These are phyloP conservation scores for Gallinago solitaria DNA, from an alignment of 2,797 vertebrate genomes.

Conservation along the genomic window DNA sequence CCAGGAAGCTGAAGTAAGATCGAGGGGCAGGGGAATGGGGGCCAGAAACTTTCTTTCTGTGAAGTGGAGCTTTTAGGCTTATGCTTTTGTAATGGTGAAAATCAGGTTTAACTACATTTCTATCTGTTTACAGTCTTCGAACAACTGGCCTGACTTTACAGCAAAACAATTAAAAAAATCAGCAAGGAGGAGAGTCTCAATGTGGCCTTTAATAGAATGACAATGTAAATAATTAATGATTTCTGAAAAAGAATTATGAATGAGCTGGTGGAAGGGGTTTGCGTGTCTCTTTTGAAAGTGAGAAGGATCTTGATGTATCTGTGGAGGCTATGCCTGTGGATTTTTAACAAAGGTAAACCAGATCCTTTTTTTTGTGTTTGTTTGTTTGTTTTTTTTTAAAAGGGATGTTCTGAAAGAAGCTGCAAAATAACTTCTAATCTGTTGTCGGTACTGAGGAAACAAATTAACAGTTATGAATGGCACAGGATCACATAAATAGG, in stretches of 20 bases:
- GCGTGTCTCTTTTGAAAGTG: background rate
- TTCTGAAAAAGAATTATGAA: conserved; percentile 11
- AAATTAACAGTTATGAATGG: background rate
- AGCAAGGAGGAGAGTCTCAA: background rate
- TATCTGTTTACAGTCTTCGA: background rate
- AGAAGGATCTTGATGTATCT: background rate
- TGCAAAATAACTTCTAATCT: background rate
- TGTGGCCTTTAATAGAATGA: background rate
- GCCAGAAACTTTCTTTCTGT: background rate
- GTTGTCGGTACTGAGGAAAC: background rate
- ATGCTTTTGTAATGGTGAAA: conserved; percentile 21
- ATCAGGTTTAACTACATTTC: conserved; percentile 60
- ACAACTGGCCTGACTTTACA: background rate
- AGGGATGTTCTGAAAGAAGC: background rate
- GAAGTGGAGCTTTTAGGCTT: background rate
- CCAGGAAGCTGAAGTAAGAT: background rate
- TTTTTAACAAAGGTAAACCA: background rate
- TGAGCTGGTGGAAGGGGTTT: background rate
- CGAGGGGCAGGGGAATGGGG: background rate
- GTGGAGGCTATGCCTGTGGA: background rate
- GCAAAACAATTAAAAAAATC: background rate
- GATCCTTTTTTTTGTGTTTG: background rate
- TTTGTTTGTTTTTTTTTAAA: background rate
- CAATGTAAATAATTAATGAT: conserved; percentile 10
- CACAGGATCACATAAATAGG: background rate